Conservation (phyloP, 2,113 vertebrate species). For the Elaphurus davidianus region DNA sequence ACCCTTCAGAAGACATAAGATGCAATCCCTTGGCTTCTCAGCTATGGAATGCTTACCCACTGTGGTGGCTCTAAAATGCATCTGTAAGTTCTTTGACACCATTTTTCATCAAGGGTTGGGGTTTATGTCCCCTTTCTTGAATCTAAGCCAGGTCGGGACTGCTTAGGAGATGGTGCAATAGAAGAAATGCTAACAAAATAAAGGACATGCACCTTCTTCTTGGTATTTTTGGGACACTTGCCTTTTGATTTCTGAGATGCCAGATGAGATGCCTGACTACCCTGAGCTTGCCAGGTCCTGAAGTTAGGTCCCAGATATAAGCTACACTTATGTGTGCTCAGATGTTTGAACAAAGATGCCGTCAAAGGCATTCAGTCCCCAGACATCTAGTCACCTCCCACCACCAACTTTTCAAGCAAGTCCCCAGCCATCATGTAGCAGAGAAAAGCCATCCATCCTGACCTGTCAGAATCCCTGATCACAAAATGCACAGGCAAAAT, state of each 20-base stretch:
- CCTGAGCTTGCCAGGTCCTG: fast-evolving
- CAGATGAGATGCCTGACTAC: neutral
- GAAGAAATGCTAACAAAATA: neutral
- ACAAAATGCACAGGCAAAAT: neutral
- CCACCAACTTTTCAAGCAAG: neutral
- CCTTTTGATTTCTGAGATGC: neutral
- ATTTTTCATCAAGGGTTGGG: neutral
- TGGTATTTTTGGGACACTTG: neutral
- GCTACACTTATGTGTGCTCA: fast-evolving
- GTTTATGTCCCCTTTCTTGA: neutral
- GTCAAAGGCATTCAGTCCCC: neutral
- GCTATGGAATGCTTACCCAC: neutral
- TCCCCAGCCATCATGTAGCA: neutral
- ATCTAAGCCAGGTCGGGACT: neutral
- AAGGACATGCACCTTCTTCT: fast-evolving
- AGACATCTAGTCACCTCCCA: neutral
- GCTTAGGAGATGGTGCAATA: neutral
- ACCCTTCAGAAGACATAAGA: neutral
- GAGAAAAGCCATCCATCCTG: neutral
- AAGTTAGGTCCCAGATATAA: neutral
- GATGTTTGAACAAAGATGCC: neutral
- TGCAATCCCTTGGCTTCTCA: neutral
- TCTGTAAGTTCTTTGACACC: neutral
- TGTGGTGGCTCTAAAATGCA: neutral
- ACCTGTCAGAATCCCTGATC: neutral